Conservation (phyloP, 2,797 vertebrate species). For the Acipenser oxyrinchus region DNA sequence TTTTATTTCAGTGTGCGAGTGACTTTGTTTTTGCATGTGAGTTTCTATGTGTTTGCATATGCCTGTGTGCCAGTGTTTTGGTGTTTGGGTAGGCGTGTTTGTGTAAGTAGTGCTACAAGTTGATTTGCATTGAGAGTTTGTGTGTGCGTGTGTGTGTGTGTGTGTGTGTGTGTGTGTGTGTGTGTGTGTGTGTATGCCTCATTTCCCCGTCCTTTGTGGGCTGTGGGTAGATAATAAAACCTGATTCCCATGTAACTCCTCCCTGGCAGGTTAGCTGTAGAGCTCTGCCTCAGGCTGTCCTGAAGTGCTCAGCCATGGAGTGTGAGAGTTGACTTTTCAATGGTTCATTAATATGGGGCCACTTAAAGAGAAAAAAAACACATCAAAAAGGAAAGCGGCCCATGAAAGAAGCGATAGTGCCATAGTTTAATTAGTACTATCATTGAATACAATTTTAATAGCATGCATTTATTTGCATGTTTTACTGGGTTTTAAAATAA, state of each 20-base stretch:
- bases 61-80: background rate
- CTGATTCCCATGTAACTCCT: slow-evolving; percentile 56
- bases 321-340: slow-evolving; percentile 52
- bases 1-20: background rate
- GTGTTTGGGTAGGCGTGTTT: no score
- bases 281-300: slow-evolving; percentile 46
- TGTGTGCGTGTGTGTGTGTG: no score
- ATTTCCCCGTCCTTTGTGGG: slow-evolving; percentile 12
- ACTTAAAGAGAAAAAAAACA: slow-evolving; percentile 28
- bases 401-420: slow-evolving; percentile 18
- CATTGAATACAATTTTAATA: no score
- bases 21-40: background rate
- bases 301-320: slow-evolving; percentile 50
- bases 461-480: no score
- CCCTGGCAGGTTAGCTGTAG: slow-evolving; percentile 30
- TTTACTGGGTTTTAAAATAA: no score
- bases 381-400: slow-evolving; percentile 27
- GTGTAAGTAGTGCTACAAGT: no score
- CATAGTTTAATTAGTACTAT: no score
- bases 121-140: background rate
- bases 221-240: slow-evolving; percentile 45
- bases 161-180: no score
- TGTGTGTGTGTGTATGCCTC: no score
- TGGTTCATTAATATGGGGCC: slow-evolving; percentile 50
- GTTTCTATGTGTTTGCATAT: background rate